Conservation (phyloP, 1,140 invertebrate species). For the Diorhabda carinulata region DNA sequence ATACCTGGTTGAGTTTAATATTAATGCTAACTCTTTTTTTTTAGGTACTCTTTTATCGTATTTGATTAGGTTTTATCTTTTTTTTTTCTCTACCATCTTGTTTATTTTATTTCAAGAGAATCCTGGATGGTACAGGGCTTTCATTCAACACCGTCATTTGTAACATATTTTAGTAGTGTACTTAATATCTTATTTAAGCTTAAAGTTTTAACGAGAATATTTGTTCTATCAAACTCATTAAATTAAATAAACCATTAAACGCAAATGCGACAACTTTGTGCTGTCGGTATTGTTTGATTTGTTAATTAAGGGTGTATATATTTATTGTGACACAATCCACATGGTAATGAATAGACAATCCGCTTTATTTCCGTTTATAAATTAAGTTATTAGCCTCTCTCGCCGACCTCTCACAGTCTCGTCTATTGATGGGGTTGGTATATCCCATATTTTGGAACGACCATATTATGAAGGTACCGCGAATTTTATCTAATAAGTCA, state of each 20-base stretch:
- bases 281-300: conserved; percentile 15
- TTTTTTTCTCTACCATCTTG: too few relatives aligned
- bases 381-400: conserved; percentile 2
- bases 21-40: too few relatives aligned
- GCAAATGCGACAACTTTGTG: conserved; percentile 19
- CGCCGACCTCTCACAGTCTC: neutral
- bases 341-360: conserved; percentile 2
- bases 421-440: neutral
- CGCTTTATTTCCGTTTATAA: neutral
- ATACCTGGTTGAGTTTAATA: too few relatives aligned
- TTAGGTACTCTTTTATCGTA: too few relatives aligned
- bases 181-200: neutral
- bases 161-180: too few relatives aligned
- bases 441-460: neutral
- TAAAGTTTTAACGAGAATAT: neutral
- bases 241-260: conserved; percentile 19
- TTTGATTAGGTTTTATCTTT: too few relatives aligned
- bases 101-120: too few relatives aligned
- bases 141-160: too few relatives aligned
- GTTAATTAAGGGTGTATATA: conserved; percentile 18
- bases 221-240: conserved; percentile 11
- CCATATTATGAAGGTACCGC: neutral
- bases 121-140: too few relatives aligned
- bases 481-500: neutral
- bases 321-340: neutral